phyloP scores from a whole-genome alignment of 2,113 vertebrate genomes.

The Aspidoscelis tigris region DNA sequence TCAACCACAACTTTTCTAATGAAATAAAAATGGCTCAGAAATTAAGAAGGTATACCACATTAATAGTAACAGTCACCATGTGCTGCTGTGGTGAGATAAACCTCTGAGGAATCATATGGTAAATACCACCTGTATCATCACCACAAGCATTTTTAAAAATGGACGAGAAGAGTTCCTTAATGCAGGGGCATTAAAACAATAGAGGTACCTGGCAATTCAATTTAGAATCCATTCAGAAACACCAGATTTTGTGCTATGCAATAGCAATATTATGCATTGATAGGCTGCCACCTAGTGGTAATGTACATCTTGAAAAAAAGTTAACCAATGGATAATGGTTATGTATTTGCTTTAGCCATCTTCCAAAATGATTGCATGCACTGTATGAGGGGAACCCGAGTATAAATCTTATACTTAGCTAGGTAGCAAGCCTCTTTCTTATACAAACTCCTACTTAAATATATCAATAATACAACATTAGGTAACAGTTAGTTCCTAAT shows the following conservation, averaged over 20 bases:
- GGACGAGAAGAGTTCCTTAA: neutral
- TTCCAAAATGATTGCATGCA: neutral
- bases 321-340: neutral
- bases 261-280: conserved; percentile 27
- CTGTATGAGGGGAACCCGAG: neutral
- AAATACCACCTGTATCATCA: neutral
- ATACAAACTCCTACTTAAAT: neutral
- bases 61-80: neutral
- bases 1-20: neutral
- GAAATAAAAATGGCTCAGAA: neutral
- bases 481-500: neutral
- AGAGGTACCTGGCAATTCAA: neutral
- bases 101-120: neutral
- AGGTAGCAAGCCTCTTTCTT: neutral
- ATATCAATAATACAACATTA: neutral
- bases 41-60: neutral
- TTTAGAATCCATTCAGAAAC: conserved; percentile 12
- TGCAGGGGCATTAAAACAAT: neutral
- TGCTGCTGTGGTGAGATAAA: neutral
- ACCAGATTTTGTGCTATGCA: neutral
- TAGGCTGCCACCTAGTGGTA: conserved; percentile 65
- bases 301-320: conserved; percentile 22
- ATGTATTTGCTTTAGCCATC: neutral
- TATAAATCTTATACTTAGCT: neutral
- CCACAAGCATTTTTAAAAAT: neutral